phyloP scores from a whole-genome alignment of 2,113 vertebrate species.

The Nothoprocta pentlandii region DNA sequence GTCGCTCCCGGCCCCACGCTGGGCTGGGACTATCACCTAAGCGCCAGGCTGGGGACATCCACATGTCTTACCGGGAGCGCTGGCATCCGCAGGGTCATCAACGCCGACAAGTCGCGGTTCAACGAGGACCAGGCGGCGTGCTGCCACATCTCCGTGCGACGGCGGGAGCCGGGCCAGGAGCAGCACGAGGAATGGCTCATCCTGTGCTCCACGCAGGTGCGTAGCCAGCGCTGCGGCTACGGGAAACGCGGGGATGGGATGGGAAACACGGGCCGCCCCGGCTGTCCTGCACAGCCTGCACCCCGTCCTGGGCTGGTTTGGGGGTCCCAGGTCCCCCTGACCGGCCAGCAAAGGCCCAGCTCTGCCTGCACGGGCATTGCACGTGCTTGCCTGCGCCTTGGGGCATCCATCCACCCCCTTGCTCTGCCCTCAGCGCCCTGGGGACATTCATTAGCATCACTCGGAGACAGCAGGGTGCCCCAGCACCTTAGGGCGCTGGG shows the following conservation, averaged over 20 bases:
- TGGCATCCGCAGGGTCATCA: slow-evolving; percentile 76
- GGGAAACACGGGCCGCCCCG: not conserved
- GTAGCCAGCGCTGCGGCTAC: too few species aligned
- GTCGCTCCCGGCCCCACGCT: too few species aligned
- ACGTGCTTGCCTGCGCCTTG: not conserved
- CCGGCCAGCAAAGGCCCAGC: not conserved
- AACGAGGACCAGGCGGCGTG: slow-evolving; percentile 84
- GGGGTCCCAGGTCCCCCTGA: accelerated
- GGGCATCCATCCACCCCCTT: not conserved
- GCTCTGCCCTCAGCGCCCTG: not conserved
- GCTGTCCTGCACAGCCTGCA: not conserved
- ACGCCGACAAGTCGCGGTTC: slow-evolving; percentile 80
- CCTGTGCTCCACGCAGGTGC: slow-evolving; percentile 75
- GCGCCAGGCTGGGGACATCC: too few species aligned
- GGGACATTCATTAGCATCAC: not conserved
- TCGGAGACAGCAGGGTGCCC: not conserved
- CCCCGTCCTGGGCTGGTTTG: not conserved
- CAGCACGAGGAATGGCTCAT: slow-evolving; percentile 80
- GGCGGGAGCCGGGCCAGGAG: slow-evolving; percentile 54
- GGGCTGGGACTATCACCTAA: too few species aligned
- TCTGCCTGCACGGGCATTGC: not conserved
- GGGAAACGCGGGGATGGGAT: not conserved
- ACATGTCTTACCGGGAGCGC: not conserved
- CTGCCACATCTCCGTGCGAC: slow-evolving; percentile 75
- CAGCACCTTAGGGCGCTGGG: not conserved